Percentiles rank a stretch among this genome's conserved stretches.
Evolutionary conservation across 1,140 invertebrate genomes (phyloP).

Genomic region (Euborellia annulipes): DNA sequence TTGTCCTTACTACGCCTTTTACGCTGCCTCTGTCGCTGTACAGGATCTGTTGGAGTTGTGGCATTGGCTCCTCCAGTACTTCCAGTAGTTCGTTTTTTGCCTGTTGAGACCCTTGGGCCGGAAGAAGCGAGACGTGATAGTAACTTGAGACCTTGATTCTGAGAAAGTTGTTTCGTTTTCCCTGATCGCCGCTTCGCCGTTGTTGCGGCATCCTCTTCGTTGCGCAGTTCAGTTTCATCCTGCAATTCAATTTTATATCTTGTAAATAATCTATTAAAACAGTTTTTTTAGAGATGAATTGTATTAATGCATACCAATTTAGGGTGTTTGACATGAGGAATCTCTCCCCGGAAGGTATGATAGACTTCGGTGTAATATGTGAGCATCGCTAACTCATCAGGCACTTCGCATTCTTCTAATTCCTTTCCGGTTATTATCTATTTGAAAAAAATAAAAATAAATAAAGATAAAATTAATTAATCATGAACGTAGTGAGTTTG

Average conservation of each 20-base stretch:
- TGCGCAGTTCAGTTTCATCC: background rate
- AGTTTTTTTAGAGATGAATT: too few relatives aligned
- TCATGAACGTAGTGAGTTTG: too few relatives aligned
- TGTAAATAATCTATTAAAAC: too few relatives aligned
- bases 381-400: conserved; percentile 61
- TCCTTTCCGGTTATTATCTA: conserved; percentile 64
- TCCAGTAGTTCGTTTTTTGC: too few relatives aligned
- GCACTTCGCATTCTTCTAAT: conserved; percentile 49
- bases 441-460: conserved; percentile 9
- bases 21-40: background rate
- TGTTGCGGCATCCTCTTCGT: background rate
- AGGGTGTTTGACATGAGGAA: conserved; percentile 61
- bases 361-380: conserved; percentile 79
- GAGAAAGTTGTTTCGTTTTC: background rate
- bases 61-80: background rate
- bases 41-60: background rate
- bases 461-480: background rate
- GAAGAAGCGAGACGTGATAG: background rate
- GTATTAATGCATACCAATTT: conserved; percentile 57
- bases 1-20: conserved; percentile 9
- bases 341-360: conserved; percentile 64
- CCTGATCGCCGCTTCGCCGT: background rate
- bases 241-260: too few relatives aligned
- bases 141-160: background rate
- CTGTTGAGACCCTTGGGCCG: background rate